Conservation (phyloP, 2,797 vertebrate genomes). For the Chromobotia macracanthus region DNA sequence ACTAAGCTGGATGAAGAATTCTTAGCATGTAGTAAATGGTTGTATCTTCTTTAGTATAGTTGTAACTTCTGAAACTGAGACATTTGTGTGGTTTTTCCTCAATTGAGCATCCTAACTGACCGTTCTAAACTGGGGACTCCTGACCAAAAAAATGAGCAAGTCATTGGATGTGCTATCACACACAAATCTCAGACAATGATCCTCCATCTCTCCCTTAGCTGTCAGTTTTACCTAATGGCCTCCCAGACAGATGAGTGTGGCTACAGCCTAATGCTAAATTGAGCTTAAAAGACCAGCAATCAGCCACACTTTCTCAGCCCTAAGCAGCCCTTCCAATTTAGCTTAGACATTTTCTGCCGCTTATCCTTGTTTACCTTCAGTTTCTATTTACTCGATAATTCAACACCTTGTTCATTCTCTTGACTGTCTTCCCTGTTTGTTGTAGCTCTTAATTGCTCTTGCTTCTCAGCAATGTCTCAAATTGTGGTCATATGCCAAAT, state of each 20-base stretch:
- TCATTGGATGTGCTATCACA: not conserved
- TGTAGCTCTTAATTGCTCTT: conserved; percentile 3
- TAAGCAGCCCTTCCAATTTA: conserved; percentile 38
- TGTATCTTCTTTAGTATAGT: conserved; percentile 4
- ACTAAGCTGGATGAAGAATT: conserved; percentile 24
- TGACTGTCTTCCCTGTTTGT: not conserved
- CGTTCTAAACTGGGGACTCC: not conserved
- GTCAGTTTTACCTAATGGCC: conserved; percentile 38
- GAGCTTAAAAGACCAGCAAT: conserved; percentile 70
- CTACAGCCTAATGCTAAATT: conserved; percentile 67
- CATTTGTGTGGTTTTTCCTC: conserved; percentile 2
- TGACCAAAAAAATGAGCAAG: not conserved
- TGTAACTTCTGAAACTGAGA: not conserved
- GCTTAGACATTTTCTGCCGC: conserved; percentile 17
- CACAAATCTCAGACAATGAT: not conserved
- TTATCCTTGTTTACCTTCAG: conserved; percentile 8
- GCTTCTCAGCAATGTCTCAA: not conserved
- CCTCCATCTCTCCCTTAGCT: conserved; percentile 7
- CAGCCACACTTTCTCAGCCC: conserved; percentile 47
- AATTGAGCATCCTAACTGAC: conserved; percentile 1
- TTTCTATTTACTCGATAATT: not conserved
- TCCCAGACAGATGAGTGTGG: conserved; percentile 49
- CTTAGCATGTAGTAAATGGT: not conserved
- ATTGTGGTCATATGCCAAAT: not conserved
- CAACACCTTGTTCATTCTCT: not conserved